These are phyloP conservation scores for Romanogobio albipinnatus DNA, from an alignment of 2,113 vertebrate species.

Conservation along the genomic window DNA sequence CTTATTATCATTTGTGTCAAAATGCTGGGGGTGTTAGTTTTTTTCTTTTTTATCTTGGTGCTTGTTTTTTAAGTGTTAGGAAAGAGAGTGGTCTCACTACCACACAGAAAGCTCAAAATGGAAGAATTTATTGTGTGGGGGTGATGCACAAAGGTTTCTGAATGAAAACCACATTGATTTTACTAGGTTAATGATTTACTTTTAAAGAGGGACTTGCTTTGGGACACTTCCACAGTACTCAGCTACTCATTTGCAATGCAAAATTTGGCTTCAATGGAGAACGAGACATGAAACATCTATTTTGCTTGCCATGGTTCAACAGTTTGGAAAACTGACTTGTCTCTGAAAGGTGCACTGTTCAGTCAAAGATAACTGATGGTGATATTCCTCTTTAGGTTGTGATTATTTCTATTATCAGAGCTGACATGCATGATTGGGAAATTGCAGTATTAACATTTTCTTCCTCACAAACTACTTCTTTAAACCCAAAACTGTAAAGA, in stretches of 20 bases:
- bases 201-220: slow-evolving; percentile 34
- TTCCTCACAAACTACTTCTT: neutral
- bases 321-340: slow-evolving; percentile 39
- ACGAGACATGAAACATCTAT: slow-evolving; percentile 12
- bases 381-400: neutral
- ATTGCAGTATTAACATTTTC: neutral
- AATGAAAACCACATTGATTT: slow-evolving; percentile 1
- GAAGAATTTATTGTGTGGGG: neutral
- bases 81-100: neutral
- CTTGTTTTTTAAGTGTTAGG: neutral
- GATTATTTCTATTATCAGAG: slow-evolving; percentile 5
- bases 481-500: neutral
- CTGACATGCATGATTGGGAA: neutral
- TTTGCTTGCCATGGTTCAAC: slow-evolving; percentile 45
- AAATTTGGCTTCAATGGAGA: slow-evolving; percentile 44
- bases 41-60: neutral
- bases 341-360: slow-evolving; percentile 30
- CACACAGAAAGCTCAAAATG: neutral
- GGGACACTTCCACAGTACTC: slow-evolving; percentile 11
- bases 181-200: slow-evolving; percentile 60
- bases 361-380: slow-evolving; percentile 1
- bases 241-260: slow-evolving; percentile 64
- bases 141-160: slow-evolving; percentile 43
- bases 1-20: neutral
- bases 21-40: neutral